phyloP scores from a whole-genome alignment of 1,140 invertebrate species.

The Drosophila busckii region DNA sequence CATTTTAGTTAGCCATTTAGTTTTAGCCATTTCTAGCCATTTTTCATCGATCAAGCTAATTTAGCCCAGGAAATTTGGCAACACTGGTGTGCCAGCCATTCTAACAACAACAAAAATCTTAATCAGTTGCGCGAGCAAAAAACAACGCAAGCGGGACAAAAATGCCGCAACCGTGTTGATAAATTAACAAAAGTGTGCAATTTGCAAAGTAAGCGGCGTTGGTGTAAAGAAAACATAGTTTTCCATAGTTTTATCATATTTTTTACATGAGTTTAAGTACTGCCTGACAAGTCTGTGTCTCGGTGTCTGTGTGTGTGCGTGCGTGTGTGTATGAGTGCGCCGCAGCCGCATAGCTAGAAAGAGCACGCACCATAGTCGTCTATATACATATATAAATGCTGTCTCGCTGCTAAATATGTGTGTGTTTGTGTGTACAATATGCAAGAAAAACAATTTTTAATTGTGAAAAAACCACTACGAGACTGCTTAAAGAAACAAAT shows the following conservation, averaged over 20 bases:
- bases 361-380: constrained; percentile 45
- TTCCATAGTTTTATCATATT: constrained; percentile 31
- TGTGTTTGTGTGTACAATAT: constrained; percentile 43
- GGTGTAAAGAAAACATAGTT: constrained; percentile 26
- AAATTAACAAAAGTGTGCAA: constrained; percentile 55
- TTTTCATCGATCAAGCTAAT: too few species aligned
- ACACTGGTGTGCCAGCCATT: too few species aligned
- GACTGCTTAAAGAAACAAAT: constrained; percentile 15
- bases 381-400: constrained; percentile 52
- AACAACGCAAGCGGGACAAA: constrained; percentile 38
- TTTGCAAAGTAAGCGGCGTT: constrained; percentile 52
- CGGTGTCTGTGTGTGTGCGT: constrained; percentile 19
- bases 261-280: constrained; percentile 35
- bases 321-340: constrained; percentile 32
- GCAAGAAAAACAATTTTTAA: constrained; percentile 63
- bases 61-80: too few species aligned
- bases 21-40: too few species aligned
- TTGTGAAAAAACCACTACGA: constrained; percentile 26
- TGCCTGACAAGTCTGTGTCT: constrained; percentile 16
- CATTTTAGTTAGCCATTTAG: too few species aligned
- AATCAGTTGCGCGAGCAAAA: constrained; percentile 30
- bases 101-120: constrained; percentile 24
- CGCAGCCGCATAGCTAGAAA: constrained; percentile 39
- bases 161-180: constrained; percentile 42
- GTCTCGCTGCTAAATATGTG: constrained; percentile 12